phyloP scores from a whole-genome alignment of 2,113 vertebrate genomes.

The Quiscalus mexicanus region DNA sequence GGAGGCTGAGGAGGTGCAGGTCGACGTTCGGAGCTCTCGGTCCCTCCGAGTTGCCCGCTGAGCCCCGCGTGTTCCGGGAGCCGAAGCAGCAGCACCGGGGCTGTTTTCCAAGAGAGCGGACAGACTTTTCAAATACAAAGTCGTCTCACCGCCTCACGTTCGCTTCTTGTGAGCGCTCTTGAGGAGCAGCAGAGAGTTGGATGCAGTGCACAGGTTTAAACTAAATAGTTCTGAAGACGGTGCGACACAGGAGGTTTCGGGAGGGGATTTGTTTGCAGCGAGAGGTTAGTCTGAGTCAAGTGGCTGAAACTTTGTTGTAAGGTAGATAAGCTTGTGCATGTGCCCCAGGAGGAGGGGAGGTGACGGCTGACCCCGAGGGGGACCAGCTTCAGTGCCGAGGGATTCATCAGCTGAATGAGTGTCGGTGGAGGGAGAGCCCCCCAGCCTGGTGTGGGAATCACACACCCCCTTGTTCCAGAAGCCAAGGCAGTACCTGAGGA shows the following conservation, averaged over 20 bases:
- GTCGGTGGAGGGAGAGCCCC: background rate
- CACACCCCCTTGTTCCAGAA: background rate
- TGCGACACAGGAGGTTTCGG: background rate
- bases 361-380: background rate
- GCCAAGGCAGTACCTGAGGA: background rate
- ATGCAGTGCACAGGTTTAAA: background rate
- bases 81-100: background rate
- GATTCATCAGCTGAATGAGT: background rate
- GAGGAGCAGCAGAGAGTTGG: background rate
- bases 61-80: background rate
- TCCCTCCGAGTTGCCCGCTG: background rate
- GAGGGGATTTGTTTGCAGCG: background rate
- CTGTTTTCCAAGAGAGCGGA: background rate
- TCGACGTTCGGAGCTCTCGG: background rate
- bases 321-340: background rate
- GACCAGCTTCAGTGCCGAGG: background rate
- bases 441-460: background rate
- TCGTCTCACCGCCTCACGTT: background rate
- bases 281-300: background rate
- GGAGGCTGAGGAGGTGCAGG: background rate
- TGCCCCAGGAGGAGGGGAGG: background rate
- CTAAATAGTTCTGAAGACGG: background rate
- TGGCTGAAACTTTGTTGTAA: background rate
- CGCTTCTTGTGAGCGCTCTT: fast-evolving
- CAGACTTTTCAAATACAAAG: background rate